A percentile compares a stretch with the other conserved stretches of the same genome.
Evolutionary conservation across 2,888 invertebrate species (phyloP).

Genomic region (Watsonalla binaria): DNA sequence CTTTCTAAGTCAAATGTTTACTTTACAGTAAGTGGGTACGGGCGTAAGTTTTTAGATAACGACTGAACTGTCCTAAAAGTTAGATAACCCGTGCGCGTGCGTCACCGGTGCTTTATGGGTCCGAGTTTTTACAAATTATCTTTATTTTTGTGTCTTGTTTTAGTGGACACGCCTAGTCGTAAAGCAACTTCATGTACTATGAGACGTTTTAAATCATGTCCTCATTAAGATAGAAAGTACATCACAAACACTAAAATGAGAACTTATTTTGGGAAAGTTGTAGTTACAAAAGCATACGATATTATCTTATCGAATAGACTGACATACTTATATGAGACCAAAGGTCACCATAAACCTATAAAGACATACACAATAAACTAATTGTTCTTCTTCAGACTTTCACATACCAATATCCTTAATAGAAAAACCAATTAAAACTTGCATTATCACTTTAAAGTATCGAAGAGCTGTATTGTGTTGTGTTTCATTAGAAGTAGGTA

Average conservation of each 20-base stretch:
- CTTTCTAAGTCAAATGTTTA: slow-evolving; percentile 77
- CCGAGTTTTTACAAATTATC: slow-evolving; percentile 51
- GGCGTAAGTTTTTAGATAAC: slow-evolving; percentile 66
- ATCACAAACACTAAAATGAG: background rate
- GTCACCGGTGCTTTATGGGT: slow-evolving; percentile 34
- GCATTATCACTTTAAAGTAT: background rate
- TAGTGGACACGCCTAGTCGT: slow-evolving; percentile 40
- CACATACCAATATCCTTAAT: background rate
- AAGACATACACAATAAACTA: background rate
- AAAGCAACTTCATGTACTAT: slow-evolving; percentile 9
- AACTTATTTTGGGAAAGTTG: background rate
- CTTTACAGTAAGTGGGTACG: slow-evolving; percentile 63
- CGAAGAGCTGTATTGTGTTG: background rate
- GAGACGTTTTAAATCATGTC: slow-evolving; percentile 18
- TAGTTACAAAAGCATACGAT: background rate
- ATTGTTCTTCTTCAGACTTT: background rate
- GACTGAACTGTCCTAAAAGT: slow-evolving; percentile 59
- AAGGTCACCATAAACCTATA: background rate
- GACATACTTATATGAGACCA: background rate
- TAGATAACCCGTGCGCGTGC: slow-evolving; percentile 55
- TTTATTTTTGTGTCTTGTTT: slow-evolving; percentile 52
- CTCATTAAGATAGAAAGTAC: slow-evolving; percentile 15
- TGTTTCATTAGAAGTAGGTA: background rate
- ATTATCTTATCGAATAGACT: background rate
- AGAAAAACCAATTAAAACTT: background rate